Evolutionary conservation across 2,797 vertebrate genomes (phyloP), one percentile per base, ranked within the genome.

Genomic region (Scolopax rusticola): DNA sequence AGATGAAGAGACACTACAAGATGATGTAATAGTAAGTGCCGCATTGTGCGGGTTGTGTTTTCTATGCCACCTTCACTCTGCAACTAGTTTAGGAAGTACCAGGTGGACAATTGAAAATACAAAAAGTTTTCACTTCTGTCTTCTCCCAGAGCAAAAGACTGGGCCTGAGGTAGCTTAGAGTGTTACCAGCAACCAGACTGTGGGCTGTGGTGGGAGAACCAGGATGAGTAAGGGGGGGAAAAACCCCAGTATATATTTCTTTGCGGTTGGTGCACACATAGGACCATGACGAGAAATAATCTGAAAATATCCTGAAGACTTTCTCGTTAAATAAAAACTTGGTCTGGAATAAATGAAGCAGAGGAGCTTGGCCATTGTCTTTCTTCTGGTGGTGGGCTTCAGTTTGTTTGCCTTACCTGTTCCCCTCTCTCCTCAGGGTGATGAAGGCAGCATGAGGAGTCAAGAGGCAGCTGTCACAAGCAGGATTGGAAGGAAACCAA

Each of bases 1-100:
- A 91, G 97, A 97, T 87, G 98, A 98, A 14, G 98, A 98, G 90
- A 95, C 97, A 81, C 98, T 98, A 97, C 98, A 98, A 93, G 97
- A 98, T 92, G 98, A 97, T 76, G 98, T 98, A 88, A 98, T 97
- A 69, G 99, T 99, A 97, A 99, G 99, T 98, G 89, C 79, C 71
- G 33, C 51, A 20, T 70, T 85, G 65, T 74, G 48, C 19, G 11
- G 40, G 8, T 63, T 75, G 28, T 80, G 45, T 27, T 94, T 73
- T 60, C 32, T 48, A 1, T 76, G 50, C 38, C 60, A 40, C 51
- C 53, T 79, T 86, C 33, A 51, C 33, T 65, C 69, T 85, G 53
- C 47, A 78, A 5, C 48, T 59, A 19, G 25, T 69, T 84, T 27
- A 91, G 73, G 43, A 91, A 90, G 56, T 32, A 54, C 3, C 19